Conservation (phyloP, 2,888 invertebrate species). For the Thera britannica region DNA sequence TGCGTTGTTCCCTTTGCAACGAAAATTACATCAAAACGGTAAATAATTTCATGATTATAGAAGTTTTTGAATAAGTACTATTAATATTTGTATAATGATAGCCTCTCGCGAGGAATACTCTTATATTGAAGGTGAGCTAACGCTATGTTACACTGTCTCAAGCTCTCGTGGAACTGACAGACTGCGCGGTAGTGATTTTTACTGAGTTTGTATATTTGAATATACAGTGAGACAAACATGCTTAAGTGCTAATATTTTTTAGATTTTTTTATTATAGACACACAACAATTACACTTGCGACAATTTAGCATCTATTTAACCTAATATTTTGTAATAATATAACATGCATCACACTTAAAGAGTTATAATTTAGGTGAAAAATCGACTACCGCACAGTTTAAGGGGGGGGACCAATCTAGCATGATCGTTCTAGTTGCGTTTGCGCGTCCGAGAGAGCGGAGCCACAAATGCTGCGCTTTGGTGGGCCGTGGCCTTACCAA, state of each 20-base stretch:
- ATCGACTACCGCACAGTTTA: conserved; percentile 52
- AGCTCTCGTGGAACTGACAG: conserved; percentile 60
- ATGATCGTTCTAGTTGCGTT: conserved; percentile 47
- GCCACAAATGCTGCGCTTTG: not conserved
- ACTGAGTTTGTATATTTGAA: conserved; percentile 26
- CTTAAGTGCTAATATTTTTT: conserved; percentile 41
- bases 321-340: conserved; percentile 40
- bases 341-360: conserved; percentile 44
- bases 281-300: conserved; percentile 45
- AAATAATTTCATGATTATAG: conserved; percentile 74
- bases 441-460: conserved; percentile 35
- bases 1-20: conserved; percentile 78
- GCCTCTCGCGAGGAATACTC: conserved; percentile 65
- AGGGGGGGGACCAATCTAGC: conserved; percentile 54
- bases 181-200: conserved; percentile 48
- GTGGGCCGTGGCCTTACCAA: not conserved
- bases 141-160: conserved; percentile 67
- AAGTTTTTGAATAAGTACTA: conserved; percentile 79
- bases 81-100: conserved; percentile 77
- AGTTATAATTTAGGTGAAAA: conserved; percentile 40
- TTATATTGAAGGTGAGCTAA: conserved; percentile 65
- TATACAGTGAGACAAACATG: conserved; percentile 41
- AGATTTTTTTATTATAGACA: conserved; percentile 39
- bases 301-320: conserved; percentile 43
- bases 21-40: conserved; percentile 78